phyloP scores from a whole-genome alignment of 2,797 vertebrate genomes.

The Margarornis squamiger region DNA sequence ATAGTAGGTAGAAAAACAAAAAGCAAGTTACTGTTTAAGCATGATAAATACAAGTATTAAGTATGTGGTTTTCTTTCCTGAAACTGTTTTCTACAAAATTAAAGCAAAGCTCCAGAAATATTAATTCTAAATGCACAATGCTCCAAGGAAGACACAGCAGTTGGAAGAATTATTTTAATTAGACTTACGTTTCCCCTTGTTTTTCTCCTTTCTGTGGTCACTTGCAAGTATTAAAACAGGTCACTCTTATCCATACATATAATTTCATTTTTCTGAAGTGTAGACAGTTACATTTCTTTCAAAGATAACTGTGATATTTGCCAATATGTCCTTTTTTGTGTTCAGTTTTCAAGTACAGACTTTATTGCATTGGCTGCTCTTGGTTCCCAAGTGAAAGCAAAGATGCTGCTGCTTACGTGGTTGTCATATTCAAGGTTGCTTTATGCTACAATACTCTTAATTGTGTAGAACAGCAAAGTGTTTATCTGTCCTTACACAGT shows the following conservation, averaged over 20 bases:
- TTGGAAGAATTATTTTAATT: neutral
- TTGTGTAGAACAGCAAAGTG: neutral
- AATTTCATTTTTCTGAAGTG: neutral
- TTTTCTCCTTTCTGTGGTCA: neutral
- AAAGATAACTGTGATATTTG: neutral
- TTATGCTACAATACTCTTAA: neutral
- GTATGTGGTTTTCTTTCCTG: neutral
- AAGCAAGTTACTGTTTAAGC: neutral
- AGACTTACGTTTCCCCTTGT: neutral
- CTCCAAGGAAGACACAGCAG: neutral
- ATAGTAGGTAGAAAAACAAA: neutral
- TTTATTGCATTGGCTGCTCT: neutral
- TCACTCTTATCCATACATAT: neutral
- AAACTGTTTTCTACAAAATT: neutral
- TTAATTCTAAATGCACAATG: neutral
- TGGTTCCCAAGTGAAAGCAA: neutral
- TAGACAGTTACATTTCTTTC: neutral
- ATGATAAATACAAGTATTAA: neutral
- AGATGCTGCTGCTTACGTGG: neutral
- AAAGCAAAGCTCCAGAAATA: neutral
- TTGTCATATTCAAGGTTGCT: neutral
- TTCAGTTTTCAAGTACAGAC: neutral
- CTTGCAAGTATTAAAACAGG: neutral
- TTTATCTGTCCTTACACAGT: neutral
- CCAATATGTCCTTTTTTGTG: neutral